These are phyloP conservation scores for Leptinotarsa tumamoca DNA, from an alignment of 2,888 invertebrate species.

Conservation along the genomic window DNA sequence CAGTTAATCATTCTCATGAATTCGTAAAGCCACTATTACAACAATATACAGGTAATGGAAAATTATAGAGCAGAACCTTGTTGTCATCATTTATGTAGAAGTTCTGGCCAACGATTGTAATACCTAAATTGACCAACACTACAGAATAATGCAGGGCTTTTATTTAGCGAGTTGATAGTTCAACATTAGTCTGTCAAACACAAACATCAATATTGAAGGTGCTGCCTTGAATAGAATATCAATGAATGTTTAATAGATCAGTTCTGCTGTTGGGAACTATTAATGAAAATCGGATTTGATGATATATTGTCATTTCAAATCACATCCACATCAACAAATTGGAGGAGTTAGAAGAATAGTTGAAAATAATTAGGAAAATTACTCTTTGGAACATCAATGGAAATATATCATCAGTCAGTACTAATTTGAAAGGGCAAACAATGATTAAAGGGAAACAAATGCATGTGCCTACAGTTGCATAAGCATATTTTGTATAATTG, in stretches of 20 bases:
- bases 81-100: slow-evolving; percentile 11
- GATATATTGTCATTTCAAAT: no score
- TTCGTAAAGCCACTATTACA: neutral
- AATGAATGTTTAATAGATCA: slow-evolving; percentile 10
- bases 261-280: neutral
- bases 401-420: no score
- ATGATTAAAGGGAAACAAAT: no score
- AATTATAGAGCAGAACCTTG: slow-evolving; percentile 30
- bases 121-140: slow-evolving; percentile 24
- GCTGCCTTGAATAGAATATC: slow-evolving; percentile 21
- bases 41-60: slow-evolving; percentile 17
- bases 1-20: neutral
- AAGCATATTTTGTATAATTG: no score
- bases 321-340: no score
- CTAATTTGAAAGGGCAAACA: no score
- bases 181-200: slow-evolving; percentile 26
- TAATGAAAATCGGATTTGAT: neutral
- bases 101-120: slow-evolving; percentile 18
- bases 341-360: no score
- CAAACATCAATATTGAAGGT: slow-evolving; percentile 23
- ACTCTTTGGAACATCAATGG: no score
- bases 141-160: slow-evolving; percentile 25
- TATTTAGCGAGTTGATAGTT: slow-evolving; percentile 22
- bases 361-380: no score
- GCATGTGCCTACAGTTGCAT: no score